Conservation (phyloP, 2,113 vertebrate species). For the Suncus etruscus region DNA sequence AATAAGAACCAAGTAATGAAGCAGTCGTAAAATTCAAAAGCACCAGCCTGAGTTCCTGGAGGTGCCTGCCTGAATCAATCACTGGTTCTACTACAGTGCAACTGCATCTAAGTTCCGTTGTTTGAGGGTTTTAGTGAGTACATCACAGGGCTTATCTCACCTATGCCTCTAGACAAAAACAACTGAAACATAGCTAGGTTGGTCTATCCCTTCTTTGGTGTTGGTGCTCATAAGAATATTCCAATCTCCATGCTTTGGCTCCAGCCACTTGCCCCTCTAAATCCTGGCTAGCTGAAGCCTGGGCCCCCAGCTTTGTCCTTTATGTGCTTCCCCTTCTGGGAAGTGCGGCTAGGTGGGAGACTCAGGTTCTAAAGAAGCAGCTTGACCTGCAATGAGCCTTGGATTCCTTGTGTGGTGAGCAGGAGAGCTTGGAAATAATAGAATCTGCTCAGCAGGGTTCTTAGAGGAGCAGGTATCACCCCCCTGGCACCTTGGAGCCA, state of each 20-base stretch:
- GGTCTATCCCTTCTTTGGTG: not conserved
- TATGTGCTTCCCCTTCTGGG: too few species aligned
- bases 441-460: not conserved
- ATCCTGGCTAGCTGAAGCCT: not conserved
- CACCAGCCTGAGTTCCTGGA: not conserved
- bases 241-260: not conserved
- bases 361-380: not conserved
- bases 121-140: not conserved
- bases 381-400: not conserved
- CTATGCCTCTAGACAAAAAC: not conserved
- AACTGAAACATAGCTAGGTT: not conserved
- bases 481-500: accelerated
- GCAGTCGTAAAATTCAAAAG: conserved; percentile 38
- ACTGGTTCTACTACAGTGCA: accelerated
- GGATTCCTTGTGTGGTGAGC: not conserved
- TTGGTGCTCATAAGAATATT: not conserved
- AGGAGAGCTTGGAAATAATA: too few species aligned
- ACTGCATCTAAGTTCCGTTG: not conserved
- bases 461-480: not conserved
- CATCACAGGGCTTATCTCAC: not conserved
- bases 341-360: not conserved
- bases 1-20: not conserved
- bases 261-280: too few species aligned
- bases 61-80: not conserved
- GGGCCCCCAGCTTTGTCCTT: not conserved